These are phyloP conservation scores for Ceratoteleas bidentatus DNA, from an alignment of 1,140 invertebrate genomes.

Conservation along the genomic window DNA sequence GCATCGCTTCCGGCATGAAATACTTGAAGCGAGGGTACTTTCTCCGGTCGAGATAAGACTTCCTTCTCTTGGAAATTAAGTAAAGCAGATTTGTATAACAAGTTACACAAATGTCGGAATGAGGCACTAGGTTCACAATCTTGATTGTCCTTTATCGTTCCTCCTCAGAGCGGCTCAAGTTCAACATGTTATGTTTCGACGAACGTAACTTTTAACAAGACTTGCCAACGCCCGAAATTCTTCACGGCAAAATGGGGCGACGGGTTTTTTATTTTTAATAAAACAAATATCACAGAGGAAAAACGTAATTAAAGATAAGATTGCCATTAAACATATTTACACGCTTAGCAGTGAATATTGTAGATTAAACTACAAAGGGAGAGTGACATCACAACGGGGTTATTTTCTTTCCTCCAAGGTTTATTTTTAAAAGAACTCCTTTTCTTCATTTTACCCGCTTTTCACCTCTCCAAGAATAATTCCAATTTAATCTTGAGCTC, in stretches of 20 bases:
- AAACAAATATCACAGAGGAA: neutral
- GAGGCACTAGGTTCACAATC: conserved; percentile 27
- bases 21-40: conserved; percentile 25
- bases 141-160: conserved; percentile 47
- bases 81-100: conserved; percentile 50
- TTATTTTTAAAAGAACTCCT: conserved; percentile 16
- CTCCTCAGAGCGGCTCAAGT: conserved; percentile 22
- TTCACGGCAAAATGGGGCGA: neutral
- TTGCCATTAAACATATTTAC: conserved; percentile 4
- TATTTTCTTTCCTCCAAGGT: neutral
- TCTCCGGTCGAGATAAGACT: conserved; percentile 31
- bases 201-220: conserved; percentile 40
- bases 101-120: conserved; percentile 41
- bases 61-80: conserved; percentile 38
- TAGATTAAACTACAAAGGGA: conserved; percentile 12
- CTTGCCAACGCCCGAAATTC: conserved; percentile 12
- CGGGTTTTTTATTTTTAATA: conserved; percentile 10
- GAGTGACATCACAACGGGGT: conserved; percentile 2
- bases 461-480: conserved; percentile 10
- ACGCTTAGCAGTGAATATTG: conserved; percentile 2
- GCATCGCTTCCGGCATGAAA: conserved; percentile 29
- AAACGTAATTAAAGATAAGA: conserved; percentile 8
- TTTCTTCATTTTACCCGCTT: conserved; percentile 1
- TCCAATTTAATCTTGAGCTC: conserved; percentile 9
- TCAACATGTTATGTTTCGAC: conserved; percentile 30